Evolutionary conservation across 2,888 invertebrate species (phyloP).

Genomic region (Zele albiditarsus): DNA sequence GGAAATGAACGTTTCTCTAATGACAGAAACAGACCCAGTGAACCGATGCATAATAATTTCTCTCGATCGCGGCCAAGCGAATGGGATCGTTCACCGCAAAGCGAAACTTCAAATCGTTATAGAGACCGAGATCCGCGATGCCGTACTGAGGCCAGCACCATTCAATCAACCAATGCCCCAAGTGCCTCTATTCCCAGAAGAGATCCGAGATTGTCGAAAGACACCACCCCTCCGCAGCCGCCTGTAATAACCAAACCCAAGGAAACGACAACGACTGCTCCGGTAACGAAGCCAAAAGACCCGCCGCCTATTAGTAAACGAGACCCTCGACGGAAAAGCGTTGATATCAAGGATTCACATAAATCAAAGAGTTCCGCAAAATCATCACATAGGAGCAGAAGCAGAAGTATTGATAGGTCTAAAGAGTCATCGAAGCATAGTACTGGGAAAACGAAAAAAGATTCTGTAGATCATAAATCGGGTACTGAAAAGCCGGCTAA

Average conservation of each 20-base stretch:
- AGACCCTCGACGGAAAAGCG: constrained; percentile 55
- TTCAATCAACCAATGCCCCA: constrained; percentile 33
- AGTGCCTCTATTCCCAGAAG: constrained; percentile 45
- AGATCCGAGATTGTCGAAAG: constrained; percentile 60
- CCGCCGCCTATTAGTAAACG: constrained; percentile 48
- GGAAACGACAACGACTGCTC: constrained; percentile 26
- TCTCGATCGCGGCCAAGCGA: constrained; percentile 46
- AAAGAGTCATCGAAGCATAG: constrained; percentile 40
- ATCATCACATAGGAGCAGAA: constrained; percentile 34
- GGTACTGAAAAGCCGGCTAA: constrained; percentile 53
- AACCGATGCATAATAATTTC: constrained; percentile 46
- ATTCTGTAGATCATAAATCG: constrained; percentile 50
- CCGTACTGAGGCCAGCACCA: constrained; percentile 45
- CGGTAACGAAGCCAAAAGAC: constrained; percentile 42
- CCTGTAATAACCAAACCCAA: constrained; percentile 30
- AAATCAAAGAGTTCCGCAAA: constrained; percentile 30
- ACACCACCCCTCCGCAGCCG: constrained; percentile 44
- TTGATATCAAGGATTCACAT: constrained; percentile 47
- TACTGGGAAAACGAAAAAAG: constrained; percentile 47
- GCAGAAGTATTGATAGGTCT: constrained; percentile 25
- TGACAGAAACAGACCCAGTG: constrained; percentile 54
- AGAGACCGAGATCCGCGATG: constrained; percentile 55
- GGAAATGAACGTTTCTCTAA: constrained; percentile 35
- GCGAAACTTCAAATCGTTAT: constrained; percentile 24
- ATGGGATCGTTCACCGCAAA: constrained; percentile 39